phyloP scores from a whole-genome alignment of 2,113 vertebrate species.

The Gobiocypris rarus region DNA sequence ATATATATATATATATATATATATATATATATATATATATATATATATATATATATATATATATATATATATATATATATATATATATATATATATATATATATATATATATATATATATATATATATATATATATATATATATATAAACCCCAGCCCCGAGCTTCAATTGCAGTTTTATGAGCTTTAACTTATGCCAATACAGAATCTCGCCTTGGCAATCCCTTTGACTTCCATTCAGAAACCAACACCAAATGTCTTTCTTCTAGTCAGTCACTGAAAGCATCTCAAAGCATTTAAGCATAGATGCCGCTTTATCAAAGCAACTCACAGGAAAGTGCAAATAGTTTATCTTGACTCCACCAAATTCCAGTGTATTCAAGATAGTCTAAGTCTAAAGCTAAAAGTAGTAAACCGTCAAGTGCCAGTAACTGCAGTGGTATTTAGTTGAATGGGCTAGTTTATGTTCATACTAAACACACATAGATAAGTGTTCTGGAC shows the following conservation, averaged over 20 bases:
- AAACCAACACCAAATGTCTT: background rate
- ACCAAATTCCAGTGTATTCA: background rate
- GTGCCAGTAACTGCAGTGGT: background rate
- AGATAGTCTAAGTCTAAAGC: background rate
- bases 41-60: too few species aligned
- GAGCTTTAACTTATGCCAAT: background rate
- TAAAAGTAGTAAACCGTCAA: background rate
- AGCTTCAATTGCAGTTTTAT: background rate
- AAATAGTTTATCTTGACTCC: background rate
- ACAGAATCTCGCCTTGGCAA: background rate
- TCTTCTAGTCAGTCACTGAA: background rate
- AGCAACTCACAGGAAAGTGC: background rate
- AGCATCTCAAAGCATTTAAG: background rate
- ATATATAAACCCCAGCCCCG: too few species aligned
- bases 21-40: too few species aligned
- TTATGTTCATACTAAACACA: background rate
- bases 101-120: too few species aligned
- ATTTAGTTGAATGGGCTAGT: background rate
- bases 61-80: too few species aligned
- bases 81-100: too few species aligned
- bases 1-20: too few species aligned
- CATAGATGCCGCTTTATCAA: background rate
- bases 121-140: too few species aligned
- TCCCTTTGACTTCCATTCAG: background rate
- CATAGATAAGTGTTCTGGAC: background rate